Percentiles rank a stretch among this genome's conserved stretches.
Conservation (phyloP, 2,797 vertebrate genomes). For the Pteropus rufus region DNA sequence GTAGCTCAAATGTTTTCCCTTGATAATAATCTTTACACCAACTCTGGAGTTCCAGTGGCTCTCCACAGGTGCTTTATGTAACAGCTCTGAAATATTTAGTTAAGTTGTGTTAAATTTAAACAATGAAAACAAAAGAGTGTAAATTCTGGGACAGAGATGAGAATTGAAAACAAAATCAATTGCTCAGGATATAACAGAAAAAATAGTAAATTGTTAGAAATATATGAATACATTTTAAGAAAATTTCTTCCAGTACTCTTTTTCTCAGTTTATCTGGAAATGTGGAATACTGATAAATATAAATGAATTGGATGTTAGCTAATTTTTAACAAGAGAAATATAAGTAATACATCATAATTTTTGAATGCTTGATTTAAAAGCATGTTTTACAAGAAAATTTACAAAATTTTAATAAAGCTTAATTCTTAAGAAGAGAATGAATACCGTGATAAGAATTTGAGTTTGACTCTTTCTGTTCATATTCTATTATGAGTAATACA, state of each 20-base stretch:
- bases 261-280: neutral
- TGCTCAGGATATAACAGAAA: neutral
- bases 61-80: neutral
- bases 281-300: neutral
- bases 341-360: neutral
- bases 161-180: neutral
- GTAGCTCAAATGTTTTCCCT: neutral
- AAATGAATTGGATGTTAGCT: neutral
- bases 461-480: neutral
- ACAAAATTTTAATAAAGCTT: neutral
- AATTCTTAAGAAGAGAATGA: neutral
- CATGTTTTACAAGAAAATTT: neutral
- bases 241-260: neutral
- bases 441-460: neutral
- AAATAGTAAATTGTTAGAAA: neutral
- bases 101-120: neutral
- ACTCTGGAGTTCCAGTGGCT: neutral
- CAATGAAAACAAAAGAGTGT: neutral
- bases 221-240: neutral
- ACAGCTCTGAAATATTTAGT: neutral
- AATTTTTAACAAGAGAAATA: neutral
- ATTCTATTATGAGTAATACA: neutral
- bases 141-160: neutral
- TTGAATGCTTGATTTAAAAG: neutral
- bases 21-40: neutral